These are phyloP conservation scores for Hemibagrus wyckioides DNA, from an alignment of 2,113 vertebrate genomes.

Conservation along the genomic window DNA sequence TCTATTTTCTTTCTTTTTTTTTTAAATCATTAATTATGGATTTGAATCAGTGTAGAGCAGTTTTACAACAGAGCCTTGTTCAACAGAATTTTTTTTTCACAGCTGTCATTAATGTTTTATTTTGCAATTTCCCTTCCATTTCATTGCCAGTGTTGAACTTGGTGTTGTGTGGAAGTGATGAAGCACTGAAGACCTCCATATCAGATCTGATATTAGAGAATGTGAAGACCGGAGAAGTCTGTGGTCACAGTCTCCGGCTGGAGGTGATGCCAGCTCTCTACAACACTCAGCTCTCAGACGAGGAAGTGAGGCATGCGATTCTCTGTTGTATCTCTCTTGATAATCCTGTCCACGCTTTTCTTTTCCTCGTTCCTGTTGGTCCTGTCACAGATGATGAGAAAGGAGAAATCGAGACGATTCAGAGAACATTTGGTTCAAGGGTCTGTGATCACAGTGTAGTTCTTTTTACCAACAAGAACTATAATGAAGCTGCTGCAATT, in stretches of 20 bases:
- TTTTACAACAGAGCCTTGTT: too few relatives aligned
- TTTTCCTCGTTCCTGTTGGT: slow-evolving; percentile 7
- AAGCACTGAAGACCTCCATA: not conserved
- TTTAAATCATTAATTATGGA: too few relatives aligned
- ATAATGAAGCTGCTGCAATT: not conserved
- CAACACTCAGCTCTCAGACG: slow-evolving; percentile 4
- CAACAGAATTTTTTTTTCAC: too few relatives aligned
- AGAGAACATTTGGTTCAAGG: not conserved
- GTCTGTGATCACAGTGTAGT: not conserved
- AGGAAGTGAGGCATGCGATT: not conserved
- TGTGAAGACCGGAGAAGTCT: slow-evolving; percentile 29
- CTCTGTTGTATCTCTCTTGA: too few relatives aligned
- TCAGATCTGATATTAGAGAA: not conserved
- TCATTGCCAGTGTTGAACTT: slow-evolving; percentile 1
- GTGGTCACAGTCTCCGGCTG: not conserved
- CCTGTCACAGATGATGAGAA: not conserved
- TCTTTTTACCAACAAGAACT: not conserved
- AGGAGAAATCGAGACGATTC: not conserved
- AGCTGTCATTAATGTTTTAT: too few relatives aligned
- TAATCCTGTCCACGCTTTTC: too few relatives aligned
- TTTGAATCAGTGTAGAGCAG: too few relatives aligned
- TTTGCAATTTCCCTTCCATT: not conserved
- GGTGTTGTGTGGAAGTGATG: slow-evolving; percentile 1
- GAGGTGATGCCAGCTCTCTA: slow-evolving; percentile 42
- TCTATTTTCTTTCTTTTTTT: too few relatives aligned